Base-by-base conservation (phyloP, 1,140 invertebrate genomes). In the Vanessa tameamea region DNA sequence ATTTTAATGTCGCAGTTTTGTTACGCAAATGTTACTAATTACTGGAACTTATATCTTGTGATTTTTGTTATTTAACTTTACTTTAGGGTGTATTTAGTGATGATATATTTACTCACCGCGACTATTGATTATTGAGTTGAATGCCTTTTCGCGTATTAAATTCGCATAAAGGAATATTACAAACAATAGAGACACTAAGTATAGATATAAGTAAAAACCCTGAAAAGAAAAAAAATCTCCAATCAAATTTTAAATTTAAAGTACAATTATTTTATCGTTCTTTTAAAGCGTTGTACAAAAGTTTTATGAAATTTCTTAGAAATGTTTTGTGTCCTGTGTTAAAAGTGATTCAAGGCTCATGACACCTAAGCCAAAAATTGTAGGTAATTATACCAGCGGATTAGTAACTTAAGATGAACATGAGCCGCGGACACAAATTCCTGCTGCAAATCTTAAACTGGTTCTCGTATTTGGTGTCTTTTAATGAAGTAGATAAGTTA, bases 161-260 rank as follows among this genome's bases (percentile, higher is more conserved):
- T 95, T 97, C 2, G 95, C 94, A 83, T 97, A 97, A 86, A 97
- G 96, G 81, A 97, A 96, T 67, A 96, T 93, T n/a, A 98, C 94
- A 89, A 98, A 98, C 11, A 94, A 77, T 8, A 98, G 95, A 77
- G 96, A 97, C 48, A 95, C 95, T 50, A 95, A 86, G 84, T 97
- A 98, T 51, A 98, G 92, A 85, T 97, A 98, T 16, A 97, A 92
- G 87, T 97, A 98, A 87, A 97, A 98, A 26, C 95, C 96, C 96
- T 97, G 94, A 51, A 94, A 94, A 82, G 78, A 78, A 74, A 79
- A 71, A 43, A 5, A 59, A 47, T 37, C 47, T 57, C 11, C 50
- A 57, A 57, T 43, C 1, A 43, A 43, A 43, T 43, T 43, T 43
- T 43, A 43, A 43, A 43, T 9, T 43, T 0, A 43, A 43, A 11